Evolutionary conservation across 2,113 vertebrate genomes (phyloP), one percentile per base, ranked within the genome.

Genomic region (Microtus richardsoni): DNA sequence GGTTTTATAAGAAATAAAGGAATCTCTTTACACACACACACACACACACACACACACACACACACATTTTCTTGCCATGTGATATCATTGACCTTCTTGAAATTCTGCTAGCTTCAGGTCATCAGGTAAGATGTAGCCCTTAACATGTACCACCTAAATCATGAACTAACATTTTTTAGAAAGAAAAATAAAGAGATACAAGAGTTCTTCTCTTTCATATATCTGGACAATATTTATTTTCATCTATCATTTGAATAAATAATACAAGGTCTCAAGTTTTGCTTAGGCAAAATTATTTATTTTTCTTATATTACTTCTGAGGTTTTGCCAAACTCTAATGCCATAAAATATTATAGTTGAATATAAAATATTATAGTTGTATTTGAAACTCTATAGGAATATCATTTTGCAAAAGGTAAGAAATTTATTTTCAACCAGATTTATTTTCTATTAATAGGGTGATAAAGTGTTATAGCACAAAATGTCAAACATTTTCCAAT

Each of bases 401-500:
- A 71, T 64, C 17, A 70, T 91, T 93, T 91, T 91, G 17, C 8
- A 71, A 88, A 68, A 91, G 36, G 17, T 71, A n/a, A 87, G 24
- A 77, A 70, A 54, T 71, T 64, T 85, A 73, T 91, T 75, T 90
- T 58, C 62, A 62, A 79, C 41, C 5, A 47, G 28, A 74, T 75
- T 83, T 89, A 82, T 89, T 86, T 94, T 71, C 49, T 64, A 54
- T 44, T 33, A 93, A 44, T 89, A 78, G 17, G 28, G 77, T 79
- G 88, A 62, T 26, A 78, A 68, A 80, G 80, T 91, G 83, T 80
- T 44, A 8, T 83, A 78, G 24, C n/a, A 88, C 13, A 39, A 71
- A 79, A 58, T 71, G 90, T 79, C 74, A 66, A 86, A 73, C 17
- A 41, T 60, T 90, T 95, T 91, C 44, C 21, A 66, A 9, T 85